Base-by-base conservation (phyloP, 2,113 vertebrate species). In the Coreoperca whiteheadi region DNA sequence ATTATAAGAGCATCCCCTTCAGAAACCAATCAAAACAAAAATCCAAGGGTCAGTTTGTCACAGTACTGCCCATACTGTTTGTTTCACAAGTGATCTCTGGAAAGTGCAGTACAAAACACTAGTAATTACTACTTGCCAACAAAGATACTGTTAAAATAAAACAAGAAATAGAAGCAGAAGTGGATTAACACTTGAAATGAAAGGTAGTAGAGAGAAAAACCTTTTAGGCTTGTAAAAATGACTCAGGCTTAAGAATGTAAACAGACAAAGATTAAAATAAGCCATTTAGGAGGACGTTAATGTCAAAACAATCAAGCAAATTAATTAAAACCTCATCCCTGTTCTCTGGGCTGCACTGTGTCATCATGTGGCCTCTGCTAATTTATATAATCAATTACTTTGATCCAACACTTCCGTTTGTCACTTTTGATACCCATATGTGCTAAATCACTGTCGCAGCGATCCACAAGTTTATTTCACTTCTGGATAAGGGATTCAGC, bases 321-420 rank as follows among this genome's bases (percentile, higher is more conserved):
- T 89, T 70, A 88, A 88, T 89, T 87, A 82, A 80, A 83, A 75
- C 50, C 23, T 59, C 28, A 8, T 57, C 28, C 20, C 20, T 7
- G 28, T 74, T 69, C 67, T 84, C 75, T 66, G 63, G 66, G 73
- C 74, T 73, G 51, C 82, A 66, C 30, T 21, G n/a, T 67, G 57
- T 51, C 70, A 73, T 51, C 67, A 1, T 64, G 59, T 69, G 76
- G 74, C 68, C 56, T 20, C 59, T 57, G 63, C 57, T 92, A 77
- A 88, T 79, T 86, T 50, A 79, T n/a, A 53, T 34, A 86, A 88
- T 90, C 90, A 89, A 57, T 85, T 86, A 73, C 71, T 86, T 84
- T 68, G 74, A 89, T 83, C 81, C 56, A 73, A 85, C 75, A 54
- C 83, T 74, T 69, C 48, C 34, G 68, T 87, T 82, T 90, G 82